A percentile compares a stretch with the other conserved stretches of the same genome.
These are phyloP conservation scores for Aporophyla lueneburgensis DNA, from an alignment of 2,888 invertebrate species.

Conservation along the genomic window DNA sequence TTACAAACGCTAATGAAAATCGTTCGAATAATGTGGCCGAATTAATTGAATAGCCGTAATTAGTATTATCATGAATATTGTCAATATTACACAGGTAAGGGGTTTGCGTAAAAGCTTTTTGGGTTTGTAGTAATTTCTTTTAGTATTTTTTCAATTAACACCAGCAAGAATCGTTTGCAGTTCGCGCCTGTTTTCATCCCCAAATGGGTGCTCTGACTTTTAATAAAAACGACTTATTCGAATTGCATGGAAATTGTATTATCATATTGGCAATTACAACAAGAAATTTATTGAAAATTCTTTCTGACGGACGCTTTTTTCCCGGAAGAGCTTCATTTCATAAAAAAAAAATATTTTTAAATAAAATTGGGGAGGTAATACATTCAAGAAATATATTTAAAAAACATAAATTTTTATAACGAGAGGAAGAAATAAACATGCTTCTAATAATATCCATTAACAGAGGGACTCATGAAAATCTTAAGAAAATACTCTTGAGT, in stretches of 20 bases:
- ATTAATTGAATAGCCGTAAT: conserved; percentile 61
- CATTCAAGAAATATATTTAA: not conserved
- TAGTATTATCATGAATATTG: conserved; percentile 49
- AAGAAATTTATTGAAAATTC: conserved; percentile 25
- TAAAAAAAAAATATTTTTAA: not conserved
- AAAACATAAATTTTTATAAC: conserved; percentile 16
- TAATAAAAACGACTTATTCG: conserved; percentile 11
- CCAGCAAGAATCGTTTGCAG: conserved; percentile 6
- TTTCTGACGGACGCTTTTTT: conserved; percentile 14
- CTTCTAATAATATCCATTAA: conserved; percentile 11
- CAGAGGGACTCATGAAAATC: not conserved
- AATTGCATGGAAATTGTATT: conserved; percentile 2
- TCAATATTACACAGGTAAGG: conserved; percentile 37
- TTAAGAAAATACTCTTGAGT: conserved; percentile 4
- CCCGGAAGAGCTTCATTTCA: not conserved
- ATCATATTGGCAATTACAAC: conserved; percentile 11
- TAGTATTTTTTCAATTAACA: conserved; percentile 30
- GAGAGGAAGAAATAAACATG: conserved; percentile 6
- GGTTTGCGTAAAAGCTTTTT: conserved; percentile 41
- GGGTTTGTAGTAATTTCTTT: conserved; percentile 6
- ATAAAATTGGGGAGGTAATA: not conserved
- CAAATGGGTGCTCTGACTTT: not conserved
- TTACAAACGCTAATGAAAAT: conserved; percentile 60
- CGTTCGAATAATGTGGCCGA: conserved; percentile 46
- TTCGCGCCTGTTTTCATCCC: conserved; percentile 20